These are phyloP conservation scores for Acanthoscelides obtectus DNA, from an alignment of 2,888 invertebrate genomes.

Conservation along the genomic window DNA sequence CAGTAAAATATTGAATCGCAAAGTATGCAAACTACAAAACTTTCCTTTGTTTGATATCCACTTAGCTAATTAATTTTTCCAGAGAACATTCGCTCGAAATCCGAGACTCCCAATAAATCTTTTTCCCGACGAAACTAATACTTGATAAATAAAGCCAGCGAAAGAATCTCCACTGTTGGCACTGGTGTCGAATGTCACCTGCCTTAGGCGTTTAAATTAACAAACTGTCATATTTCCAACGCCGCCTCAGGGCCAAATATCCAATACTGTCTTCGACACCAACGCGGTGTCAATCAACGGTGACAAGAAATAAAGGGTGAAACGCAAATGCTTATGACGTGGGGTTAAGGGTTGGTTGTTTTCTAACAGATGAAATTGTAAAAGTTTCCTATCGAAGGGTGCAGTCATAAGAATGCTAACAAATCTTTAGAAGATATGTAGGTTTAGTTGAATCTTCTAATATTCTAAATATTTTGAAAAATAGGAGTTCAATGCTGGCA, in stretches of 20 bases:
- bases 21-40: not conserved
- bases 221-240: constrained; percentile 15
- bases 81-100: not conserved
- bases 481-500: no score
- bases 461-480: no score
- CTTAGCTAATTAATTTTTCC: not conserved
- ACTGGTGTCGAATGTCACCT: constrained; percentile 28
- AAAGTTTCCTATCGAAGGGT: not conserved
- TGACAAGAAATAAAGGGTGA: not conserved
- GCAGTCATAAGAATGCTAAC: no score
- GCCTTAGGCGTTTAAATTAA: constrained; percentile 27
- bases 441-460: no score
- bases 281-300: not conserved
- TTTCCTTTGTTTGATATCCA: not conserved
- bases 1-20: not conserved
- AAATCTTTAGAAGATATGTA: no score
- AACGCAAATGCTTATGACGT: not conserved
- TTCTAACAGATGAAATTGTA: not conserved
- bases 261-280: not conserved
- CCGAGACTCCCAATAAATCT: not conserved
- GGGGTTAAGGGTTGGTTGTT: not conserved
- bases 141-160: not conserved
- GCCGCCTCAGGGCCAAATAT: not conserved
- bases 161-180: not conserved
- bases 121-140: not conserved